phyloP scores from a whole-genome alignment of 2,888 invertebrate genomes.

The Celastrina argiolus region DNA sequence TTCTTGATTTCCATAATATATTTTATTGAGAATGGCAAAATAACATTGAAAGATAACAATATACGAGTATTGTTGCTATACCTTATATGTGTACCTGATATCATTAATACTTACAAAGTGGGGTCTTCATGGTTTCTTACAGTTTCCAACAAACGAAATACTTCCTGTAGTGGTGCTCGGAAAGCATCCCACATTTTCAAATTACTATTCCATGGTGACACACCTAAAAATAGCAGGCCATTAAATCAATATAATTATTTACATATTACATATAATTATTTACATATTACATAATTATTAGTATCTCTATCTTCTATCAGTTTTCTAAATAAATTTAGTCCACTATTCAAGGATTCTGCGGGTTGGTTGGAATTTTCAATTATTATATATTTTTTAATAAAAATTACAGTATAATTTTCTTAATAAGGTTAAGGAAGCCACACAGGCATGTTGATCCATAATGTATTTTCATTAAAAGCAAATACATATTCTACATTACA shows the following conservation, averaged over 20 bases:
- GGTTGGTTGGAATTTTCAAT: no score
- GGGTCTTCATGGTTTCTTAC: conserved; percentile 89
- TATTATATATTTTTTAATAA: no score
- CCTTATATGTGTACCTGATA: not conserved
- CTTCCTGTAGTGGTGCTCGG: conserved; percentile 92
- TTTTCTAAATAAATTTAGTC: no score
- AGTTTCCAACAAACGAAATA: conserved; percentile 91
- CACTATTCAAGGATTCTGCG: not conserved
- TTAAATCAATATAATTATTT: not conserved
- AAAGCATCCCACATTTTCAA: conserved; percentile 93
- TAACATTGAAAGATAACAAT: not conserved
- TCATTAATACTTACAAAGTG: conserved; percentile 76
- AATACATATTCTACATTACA: not conserved
- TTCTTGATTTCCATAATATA: no score
- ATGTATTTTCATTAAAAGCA: not conserved
- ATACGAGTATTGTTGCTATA: not conserved
- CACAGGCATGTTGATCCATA: not conserved
- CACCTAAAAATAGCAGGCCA: conserved; percentile 69
- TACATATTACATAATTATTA: no score
- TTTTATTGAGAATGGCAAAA: no score
- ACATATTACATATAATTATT: no score
- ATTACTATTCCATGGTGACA: conserved; percentile 91
- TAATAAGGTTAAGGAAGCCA: no score
- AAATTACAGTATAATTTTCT: no score
- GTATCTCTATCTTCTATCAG: no score